These are phyloP conservation scores for Cinara cedri DNA, from an alignment of 2,888 invertebrate genomes.

Conservation along the genomic window DNA sequence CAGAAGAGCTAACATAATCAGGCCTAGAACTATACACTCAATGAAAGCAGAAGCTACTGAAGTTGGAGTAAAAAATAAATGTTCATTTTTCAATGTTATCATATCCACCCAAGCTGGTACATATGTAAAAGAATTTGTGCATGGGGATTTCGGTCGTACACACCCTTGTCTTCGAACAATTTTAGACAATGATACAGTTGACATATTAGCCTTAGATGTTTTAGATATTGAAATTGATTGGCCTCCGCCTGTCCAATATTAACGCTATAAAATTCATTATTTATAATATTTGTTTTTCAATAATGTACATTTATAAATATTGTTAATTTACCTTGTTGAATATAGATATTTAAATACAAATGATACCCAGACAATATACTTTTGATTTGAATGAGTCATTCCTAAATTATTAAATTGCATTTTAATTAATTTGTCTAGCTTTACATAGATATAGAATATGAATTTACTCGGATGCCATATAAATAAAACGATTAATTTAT, in stretches of 20 bases:
- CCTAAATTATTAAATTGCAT: too few relatives aligned
- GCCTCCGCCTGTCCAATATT: slow-evolving; percentile 55
- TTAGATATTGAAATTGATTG: slow-evolving; percentile 58
- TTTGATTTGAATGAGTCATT: too few relatives aligned
- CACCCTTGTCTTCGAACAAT: slow-evolving; percentile 76
- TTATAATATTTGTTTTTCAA: background rate
- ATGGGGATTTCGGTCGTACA: slow-evolving; percentile 93
- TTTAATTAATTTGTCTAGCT: too few relatives aligned
- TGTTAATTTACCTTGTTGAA: background rate
- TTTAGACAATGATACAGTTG: slow-evolving; percentile 72
- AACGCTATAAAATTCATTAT: background rate
- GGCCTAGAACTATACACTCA: slow-evolving; percentile 72
- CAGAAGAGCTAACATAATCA: slow-evolving; percentile 75
- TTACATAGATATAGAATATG: too few relatives aligned
- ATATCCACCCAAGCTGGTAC: slow-evolving; percentile 84
- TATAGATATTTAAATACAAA: background rate
- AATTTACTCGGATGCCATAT: background rate
- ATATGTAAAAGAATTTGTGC: slow-evolving; percentile 96
- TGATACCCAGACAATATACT: too few relatives aligned
- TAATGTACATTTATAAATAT: background rate
- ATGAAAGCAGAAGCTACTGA: slow-evolving; percentile 63
- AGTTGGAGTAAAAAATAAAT: slow-evolving; percentile 15
- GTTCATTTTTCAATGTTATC: slow-evolving; percentile 49
- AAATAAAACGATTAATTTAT: background rate
- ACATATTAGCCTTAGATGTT: slow-evolving; percentile 93